phyloP scores from a whole-genome alignment of 1,140 invertebrate species.

The Lepidostoma basale region DNA sequence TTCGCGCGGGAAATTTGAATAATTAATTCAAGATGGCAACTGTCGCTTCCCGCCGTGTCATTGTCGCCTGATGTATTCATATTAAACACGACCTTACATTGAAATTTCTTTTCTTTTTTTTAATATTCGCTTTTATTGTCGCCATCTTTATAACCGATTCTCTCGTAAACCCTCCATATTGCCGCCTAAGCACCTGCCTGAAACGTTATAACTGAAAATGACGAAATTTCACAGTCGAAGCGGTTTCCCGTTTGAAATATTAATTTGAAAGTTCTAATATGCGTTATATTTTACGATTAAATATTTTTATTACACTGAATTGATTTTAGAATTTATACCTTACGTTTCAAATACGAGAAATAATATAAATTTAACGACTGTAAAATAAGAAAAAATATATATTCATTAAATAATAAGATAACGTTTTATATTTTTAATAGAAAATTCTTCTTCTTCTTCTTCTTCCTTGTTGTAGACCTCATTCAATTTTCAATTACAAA shows the following conservation, averaged over 20 bases:
- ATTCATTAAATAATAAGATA: too few relatives aligned
- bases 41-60: constrained; percentile 16
- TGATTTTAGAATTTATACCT: too few relatives aligned
- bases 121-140: neutral
- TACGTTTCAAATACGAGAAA: too few relatives aligned
- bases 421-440: too few relatives aligned
- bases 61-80: neutral
- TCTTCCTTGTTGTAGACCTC: too few relatives aligned
- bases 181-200: neutral
- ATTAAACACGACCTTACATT: constrained; percentile 12
- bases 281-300: too few relatives aligned
- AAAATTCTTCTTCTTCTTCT: too few relatives aligned
- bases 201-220: neutral
- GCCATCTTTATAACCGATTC: constrained; percentile 3
- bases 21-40: constrained; percentile 39
- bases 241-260: neutral
- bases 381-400: too few relatives aligned
- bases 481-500: too few relatives aligned
- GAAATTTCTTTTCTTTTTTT: neutral
- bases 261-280: too few relatives aligned
- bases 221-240: neutral
- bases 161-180: neutral
- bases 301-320: too few relatives aligned
- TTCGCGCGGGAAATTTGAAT: constrained; percentile 31
- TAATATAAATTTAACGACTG: too few relatives aligned